These are phyloP conservation scores for Drosophila bipectinata DNA, from an alignment of 1,140 invertebrate species.

Conservation along the genomic window DNA sequence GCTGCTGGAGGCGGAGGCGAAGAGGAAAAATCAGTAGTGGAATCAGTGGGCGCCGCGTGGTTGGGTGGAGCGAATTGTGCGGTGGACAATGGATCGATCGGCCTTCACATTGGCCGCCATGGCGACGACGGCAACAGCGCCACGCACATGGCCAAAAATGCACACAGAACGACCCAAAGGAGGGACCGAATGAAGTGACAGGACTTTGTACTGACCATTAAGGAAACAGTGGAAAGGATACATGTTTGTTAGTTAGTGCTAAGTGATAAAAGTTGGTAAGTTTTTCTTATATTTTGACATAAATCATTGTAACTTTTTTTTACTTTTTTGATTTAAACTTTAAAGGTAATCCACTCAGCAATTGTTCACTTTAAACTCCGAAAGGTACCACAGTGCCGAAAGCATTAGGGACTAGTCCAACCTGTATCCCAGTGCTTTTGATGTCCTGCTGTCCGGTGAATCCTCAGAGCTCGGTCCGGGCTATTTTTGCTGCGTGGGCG, in stretches of 20 bases:
- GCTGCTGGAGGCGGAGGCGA: background rate
- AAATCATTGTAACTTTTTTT: too few species aligned
- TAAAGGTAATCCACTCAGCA: too few species aligned
- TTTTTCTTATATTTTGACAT: too few species aligned
- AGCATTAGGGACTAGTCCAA: slow-evolving; percentile 38
- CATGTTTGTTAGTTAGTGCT: background rate
- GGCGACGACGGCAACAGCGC: slow-evolving; percentile 42
- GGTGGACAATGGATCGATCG: slow-evolving; percentile 62
- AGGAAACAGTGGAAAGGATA: slow-evolving; percentile 6
- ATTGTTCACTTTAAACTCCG: too few species aligned
- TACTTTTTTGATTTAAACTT: too few species aligned
- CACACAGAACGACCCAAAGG: slow-evolving; percentile 21
- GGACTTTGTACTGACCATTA: slow-evolving; percentile 43
- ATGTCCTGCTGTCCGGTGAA: slow-evolving; percentile 7
- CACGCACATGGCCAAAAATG: slow-evolving; percentile 63
- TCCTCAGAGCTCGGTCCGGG: slow-evolving; percentile 11
- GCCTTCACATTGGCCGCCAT: slow-evolving; percentile 76
- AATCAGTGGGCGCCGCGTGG: slow-evolving; percentile 5
- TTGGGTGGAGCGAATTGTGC: slow-evolving; percentile 8
- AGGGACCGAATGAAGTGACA: slow-evolving; percentile 13
- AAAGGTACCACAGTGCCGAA: slow-evolving; percentile 30
- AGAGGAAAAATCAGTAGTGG: background rate
- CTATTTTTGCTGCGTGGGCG: slow-evolving; percentile 53
- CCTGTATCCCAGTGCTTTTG: slow-evolving; percentile 10
- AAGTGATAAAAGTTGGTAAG: too few species aligned